Evolutionary conservation across 1,140 invertebrate species (phyloP), one percentile per base, ranked within the genome.

Genomic region (Polyergus mexicanus): DNA sequence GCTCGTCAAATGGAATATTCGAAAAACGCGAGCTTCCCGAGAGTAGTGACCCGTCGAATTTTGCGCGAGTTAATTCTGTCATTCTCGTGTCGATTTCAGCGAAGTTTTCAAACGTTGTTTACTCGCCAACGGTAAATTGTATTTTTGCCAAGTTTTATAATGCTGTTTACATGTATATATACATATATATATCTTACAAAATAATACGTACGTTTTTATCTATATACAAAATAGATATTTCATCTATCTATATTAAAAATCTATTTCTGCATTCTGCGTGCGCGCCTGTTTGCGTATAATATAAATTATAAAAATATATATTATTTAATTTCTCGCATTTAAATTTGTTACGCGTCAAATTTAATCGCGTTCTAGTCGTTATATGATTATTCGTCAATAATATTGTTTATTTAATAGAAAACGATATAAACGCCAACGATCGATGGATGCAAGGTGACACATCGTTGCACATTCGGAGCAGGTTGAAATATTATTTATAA

Each of bases 401-500:
- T 69, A 62, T 41, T 74, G 66, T 60, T 85, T 84, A 85, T 89
- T 89, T 88, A 89, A 80, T 81, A 56, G 76, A 62, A 85, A 88
- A 89, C 47, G 56, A 58, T 58, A 63, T 56, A 81, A 86, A 74
- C 60, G 35, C 54, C 19, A 38, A 28, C 78, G 81, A 85, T 89
- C 86, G 88, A 85, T 80, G 77, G 66, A 75, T 68, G 68, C 75
- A 66, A 81, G 86, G 88, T 51, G 88, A 78, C 83, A 81, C 32
- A 72, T 85, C 86, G 88, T 80, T 83, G 72, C 78, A 71, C 78
- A 74, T 83, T 83, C 78, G 68, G 56, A 83, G 68, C 74, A 69
- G 35, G 60, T 88, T 89, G 87, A 89, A 89, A 89, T 89, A 89
- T 89, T 89, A 89, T 89, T 89, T 85, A 89, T 77, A 71, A 75